phyloP scores from a whole-genome alignment of 2,113 vertebrate species.

The Lanius ludovicianus region DNA sequence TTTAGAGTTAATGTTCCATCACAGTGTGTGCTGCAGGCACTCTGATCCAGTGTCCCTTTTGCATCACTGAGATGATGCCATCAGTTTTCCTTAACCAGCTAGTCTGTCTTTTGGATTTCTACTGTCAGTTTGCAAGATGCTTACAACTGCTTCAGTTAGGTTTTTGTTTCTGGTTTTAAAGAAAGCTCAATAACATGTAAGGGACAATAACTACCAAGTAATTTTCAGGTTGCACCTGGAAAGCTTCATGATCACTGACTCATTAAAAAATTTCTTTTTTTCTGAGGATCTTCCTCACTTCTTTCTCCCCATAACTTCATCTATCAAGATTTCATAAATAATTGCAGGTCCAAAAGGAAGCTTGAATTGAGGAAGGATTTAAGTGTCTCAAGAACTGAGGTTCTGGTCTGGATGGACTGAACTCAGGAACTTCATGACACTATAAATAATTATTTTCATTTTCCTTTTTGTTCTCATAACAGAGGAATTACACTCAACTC shows the following conservation, averaged over 20 bases:
- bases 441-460: not conserved
- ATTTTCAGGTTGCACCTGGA: not conserved
- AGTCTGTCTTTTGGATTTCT: not conserved
- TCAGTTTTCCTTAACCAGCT: not conserved
- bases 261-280: not conserved
- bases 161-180: not conserved
- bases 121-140: not conserved
- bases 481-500: not conserved
- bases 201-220: not conserved
- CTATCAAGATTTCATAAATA: not conserved
- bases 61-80: not conserved
- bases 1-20: not conserved
- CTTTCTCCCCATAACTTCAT: not conserved
- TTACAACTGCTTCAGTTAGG: not conserved
- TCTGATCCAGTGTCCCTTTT: not conserved
- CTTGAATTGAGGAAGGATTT: not conserved
- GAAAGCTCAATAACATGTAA: not conserved
- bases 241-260: not conserved
- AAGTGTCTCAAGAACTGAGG: not conserved
- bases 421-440: not conserved
- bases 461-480: not conserved
- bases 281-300: not conserved
- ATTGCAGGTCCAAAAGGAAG: not conserved
- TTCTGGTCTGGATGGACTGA: not conserved
- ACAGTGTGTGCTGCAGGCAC: fast-evolving